Evolutionary conservation across 1,140 invertebrate species (phyloP).

Genomic region (Anastatus disparis): DNA sequence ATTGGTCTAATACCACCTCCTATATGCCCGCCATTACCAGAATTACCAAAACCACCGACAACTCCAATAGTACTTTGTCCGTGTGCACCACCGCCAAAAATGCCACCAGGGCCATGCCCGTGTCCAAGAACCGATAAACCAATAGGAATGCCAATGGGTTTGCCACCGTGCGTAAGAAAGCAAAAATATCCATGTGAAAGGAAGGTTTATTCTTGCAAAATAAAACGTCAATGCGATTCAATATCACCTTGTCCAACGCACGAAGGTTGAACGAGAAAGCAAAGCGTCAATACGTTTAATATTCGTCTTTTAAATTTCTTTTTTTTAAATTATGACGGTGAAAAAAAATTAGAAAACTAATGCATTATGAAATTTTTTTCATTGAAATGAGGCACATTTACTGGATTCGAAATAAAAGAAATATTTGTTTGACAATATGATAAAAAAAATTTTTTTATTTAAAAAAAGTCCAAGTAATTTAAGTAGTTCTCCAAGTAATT

Average conservation of each 20-base stretch:
- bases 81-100: constrained; percentile 52
- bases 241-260: no score
- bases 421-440: constrained; percentile 28
- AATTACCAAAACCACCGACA: constrained; percentile 51
- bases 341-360: not conserved
- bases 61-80: constrained; percentile 45
- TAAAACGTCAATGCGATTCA: no score
- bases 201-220: constrained; percentile 35
- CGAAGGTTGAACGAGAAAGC: no score
- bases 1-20: not conserved
- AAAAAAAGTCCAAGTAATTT: constrained; percentile 28
- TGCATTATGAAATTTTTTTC: not conserved
- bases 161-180: constrained; percentile 39
- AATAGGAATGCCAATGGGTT: not conserved
- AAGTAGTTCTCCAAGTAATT: constrained; percentile 21
- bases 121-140: no score
- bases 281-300: no score
- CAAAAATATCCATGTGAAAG: constrained; percentile 39
- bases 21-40: constrained; percentile 26
- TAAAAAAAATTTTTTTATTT: constrained; percentile 29
- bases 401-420: not conserved
- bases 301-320: no score
- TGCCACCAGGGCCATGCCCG: constrained; percentile 53
- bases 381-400: not conserved
- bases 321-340: no score